Conservation (phyloP, 1,140 invertebrate species). For the Samia ricini region DNA sequence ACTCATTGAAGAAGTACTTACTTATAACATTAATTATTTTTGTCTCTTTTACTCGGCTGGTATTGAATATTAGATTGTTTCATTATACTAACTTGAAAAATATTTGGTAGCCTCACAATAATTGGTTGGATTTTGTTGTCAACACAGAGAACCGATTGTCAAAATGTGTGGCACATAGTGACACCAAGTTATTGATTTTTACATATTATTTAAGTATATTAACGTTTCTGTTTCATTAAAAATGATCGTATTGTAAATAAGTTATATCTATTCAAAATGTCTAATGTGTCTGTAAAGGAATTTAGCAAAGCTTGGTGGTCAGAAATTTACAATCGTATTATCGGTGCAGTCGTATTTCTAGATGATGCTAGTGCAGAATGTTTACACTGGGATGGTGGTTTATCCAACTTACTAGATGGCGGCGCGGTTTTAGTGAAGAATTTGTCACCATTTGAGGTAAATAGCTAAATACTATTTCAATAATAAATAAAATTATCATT, state of each 20-base stretch:
- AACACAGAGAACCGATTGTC: too few species aligned
- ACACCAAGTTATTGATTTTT: background rate
- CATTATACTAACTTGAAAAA: background rate
- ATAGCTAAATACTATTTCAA: too few species aligned
- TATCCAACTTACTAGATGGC: constrained; percentile 72
- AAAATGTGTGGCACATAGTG: too few species aligned
- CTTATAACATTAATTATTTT: background rate
- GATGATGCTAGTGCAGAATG: constrained; percentile 79
- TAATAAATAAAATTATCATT: background rate
- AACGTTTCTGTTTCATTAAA: background rate
- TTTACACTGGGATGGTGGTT: constrained; percentile 81
- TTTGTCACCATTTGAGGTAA: constrained; percentile 81
- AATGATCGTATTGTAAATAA: background rate
- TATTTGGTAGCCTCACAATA: background rate
- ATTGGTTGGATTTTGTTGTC: too few species aligned
- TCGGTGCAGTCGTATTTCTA: constrained; percentile 79
- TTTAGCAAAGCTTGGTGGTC: constrained; percentile 75
- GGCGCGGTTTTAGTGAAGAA: constrained; percentile 79
- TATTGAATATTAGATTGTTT: background rate
- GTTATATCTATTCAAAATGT: constrained; percentile 26
- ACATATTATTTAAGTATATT: background rate
- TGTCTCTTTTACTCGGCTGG: background rate
- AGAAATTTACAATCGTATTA: constrained; percentile 78
- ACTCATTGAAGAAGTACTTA: background rate
- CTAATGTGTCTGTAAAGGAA: constrained; percentile 48